phyloP scores from a whole-genome alignment of 1,140 invertebrate species.

The Paraescarpia echinospica region DNA sequence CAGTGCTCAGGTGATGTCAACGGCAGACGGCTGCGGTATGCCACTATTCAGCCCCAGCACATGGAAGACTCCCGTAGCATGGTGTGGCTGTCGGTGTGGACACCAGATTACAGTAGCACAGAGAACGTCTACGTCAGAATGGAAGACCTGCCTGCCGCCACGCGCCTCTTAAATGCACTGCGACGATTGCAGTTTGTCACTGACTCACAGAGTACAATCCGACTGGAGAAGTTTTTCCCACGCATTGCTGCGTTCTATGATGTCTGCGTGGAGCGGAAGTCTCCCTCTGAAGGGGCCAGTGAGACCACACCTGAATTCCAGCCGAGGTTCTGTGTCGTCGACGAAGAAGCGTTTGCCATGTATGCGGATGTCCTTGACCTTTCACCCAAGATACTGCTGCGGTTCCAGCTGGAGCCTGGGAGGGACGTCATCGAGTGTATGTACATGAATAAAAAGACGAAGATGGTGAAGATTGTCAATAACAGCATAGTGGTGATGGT shows the following conservation, averaged over 20 bases:
- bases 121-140: neutral
- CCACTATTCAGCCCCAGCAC: neutral
- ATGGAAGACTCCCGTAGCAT: neutral
- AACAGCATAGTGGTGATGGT: neutral
- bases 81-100: neutral
- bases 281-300: neutral
- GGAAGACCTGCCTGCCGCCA: neutral
- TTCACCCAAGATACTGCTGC: neutral
- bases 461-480: neutral
- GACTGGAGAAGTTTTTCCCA: neutral
- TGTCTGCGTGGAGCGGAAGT: neutral
- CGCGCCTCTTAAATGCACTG: neutral
- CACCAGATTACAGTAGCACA: neutral
- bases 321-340: neutral
- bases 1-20: neutral
- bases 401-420: neutral
- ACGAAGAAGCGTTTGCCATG: neutral
- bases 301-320: neutral
- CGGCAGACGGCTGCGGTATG: neutral
- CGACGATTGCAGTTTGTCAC: neutral
- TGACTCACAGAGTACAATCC: neutral
- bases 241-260: neutral
- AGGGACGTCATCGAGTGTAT: neutral
- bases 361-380: neutral
- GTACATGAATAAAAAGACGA: neutral